These are phyloP conservation scores for Xanthorhoe spadicearia DNA, from an alignment of 2,888 invertebrate species.

Conservation along the genomic window DNA sequence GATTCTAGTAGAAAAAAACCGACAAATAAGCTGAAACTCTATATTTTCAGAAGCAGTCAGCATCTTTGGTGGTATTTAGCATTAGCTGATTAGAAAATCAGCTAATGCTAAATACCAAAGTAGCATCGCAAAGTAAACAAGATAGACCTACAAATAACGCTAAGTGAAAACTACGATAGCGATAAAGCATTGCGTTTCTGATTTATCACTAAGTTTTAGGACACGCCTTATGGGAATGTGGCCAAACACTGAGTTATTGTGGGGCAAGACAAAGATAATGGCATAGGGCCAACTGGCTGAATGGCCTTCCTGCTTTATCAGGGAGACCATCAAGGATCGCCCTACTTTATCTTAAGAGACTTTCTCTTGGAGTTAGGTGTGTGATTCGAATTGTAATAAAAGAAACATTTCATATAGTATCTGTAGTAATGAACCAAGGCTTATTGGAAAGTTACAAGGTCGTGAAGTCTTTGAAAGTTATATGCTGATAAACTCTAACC, in stretches of 20 bases:
- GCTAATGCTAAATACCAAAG: background rate
- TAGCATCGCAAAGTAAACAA: background rate
- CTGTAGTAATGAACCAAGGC: too few relatives aligned
- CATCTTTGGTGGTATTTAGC: background rate
- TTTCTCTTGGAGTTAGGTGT: constrained; percentile 33
- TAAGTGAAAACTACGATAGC: constrained; percentile 24
- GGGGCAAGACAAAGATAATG: constrained; percentile 39
- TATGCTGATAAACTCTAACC: too few relatives aligned
- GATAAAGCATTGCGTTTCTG: constrained; percentile 20
- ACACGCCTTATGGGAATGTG: constrained; percentile 37
- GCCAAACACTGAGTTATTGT: constrained; percentile 40
- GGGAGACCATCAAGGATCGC: constrained; percentile 39
- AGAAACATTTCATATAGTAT: background rate
- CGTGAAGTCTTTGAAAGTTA: too few relatives aligned
- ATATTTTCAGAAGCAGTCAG: too few relatives aligned
- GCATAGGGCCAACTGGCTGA: constrained; percentile 39
- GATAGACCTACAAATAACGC: constrained; percentile 19
- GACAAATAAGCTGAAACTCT: too few relatives aligned
- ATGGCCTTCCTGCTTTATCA: constrained; percentile 44
- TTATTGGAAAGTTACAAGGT: too few relatives aligned
- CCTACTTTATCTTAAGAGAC: constrained; percentile 36
- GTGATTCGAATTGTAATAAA: constrained; percentile 27
- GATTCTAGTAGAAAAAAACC: too few relatives aligned
- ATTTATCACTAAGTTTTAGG: constrained; percentile 31
- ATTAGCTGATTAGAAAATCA: background rate